A percentile compares a stretch with the other conserved stretches of the same genome.
Evolutionary conservation across 2,113 vertebrate genomes (phyloP).

Genomic region (Siniperca chuatsi): DNA sequence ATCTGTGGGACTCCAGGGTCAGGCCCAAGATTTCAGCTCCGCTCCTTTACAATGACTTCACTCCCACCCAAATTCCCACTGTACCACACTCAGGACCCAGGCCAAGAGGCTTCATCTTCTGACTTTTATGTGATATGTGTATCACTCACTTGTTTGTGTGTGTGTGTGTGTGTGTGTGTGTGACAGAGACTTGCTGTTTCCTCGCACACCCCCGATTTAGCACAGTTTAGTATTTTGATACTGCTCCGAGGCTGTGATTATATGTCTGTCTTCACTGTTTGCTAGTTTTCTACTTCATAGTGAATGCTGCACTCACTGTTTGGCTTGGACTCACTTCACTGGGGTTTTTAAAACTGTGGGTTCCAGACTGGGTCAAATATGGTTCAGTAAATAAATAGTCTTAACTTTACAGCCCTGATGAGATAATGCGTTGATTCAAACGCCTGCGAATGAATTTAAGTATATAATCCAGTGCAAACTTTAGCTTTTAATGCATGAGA

Average conservation of each 20-base stretch:
- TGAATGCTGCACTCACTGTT: constrained; percentile 60
- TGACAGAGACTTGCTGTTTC: constrained; percentile 19
- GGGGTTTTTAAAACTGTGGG: constrained; percentile 54
- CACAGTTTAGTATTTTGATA: constrained; percentile 48
- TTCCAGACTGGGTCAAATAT: constrained; percentile 64
- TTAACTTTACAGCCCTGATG: constrained; percentile 40
- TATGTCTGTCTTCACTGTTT: constrained; percentile 61
- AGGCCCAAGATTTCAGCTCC: constrained; percentile 76
- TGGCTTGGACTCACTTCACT: constrained; percentile 75
- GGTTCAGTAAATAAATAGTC: constrained; percentile 77
- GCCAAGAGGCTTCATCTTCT: constrained; percentile 43
- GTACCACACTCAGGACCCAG: constrained; percentile 36
- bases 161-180: constrained; percentile 18
- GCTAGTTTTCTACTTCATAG: constrained; percentile 55
- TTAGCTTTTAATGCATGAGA: constrained; percentile 17
- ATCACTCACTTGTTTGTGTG: constrained; percentile 41
- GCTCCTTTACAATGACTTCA: constrained; percentile 76
- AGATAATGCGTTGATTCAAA: constrained; percentile 58
- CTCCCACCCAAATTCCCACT: constrained; percentile 56
- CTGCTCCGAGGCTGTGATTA: constrained; percentile 67
- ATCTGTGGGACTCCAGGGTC: constrained; percentile 79
- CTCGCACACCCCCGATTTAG: constrained; percentile 37
- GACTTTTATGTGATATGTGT: constrained; percentile 50
- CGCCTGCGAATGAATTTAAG: constrained; percentile 47
- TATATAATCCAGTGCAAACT: constrained; percentile 50